A percentile compares a stretch with the other conserved stretches of the same genome.
phyloP scores from a whole-genome alignment of 2,113 vertebrate genomes.

The Alces alces region DNA sequence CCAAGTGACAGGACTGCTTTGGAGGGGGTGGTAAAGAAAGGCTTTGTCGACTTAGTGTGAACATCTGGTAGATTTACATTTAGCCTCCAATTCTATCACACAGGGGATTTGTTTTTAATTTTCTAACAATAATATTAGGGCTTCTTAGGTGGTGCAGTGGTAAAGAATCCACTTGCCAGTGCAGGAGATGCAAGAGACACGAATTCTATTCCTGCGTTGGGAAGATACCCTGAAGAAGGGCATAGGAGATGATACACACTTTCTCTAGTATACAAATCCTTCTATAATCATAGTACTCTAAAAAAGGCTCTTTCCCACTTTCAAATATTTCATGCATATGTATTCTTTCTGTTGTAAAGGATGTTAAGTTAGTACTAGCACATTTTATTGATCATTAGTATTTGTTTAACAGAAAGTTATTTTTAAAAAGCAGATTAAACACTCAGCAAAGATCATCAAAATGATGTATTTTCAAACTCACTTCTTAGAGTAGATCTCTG shows the following conservation, averaged over 20 bases:
- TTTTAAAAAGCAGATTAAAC: not conserved
- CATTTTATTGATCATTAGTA: too few species aligned
- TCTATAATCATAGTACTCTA: not conserved
- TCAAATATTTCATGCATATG: not conserved
- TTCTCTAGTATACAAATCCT: not conserved
- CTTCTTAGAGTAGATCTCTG: not conserved
- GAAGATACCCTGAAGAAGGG: too few species aligned
- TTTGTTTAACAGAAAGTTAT: not conserved
- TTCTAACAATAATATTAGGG: not conserved
- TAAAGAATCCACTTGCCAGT: too few species aligned
- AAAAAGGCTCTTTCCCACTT: not conserved
- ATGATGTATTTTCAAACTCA: not conserved
- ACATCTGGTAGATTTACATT: not conserved
- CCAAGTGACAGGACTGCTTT: too few species aligned
- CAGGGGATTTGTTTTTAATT: not conserved
- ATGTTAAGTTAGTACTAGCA: too few species aligned
- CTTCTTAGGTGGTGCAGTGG: not conserved
- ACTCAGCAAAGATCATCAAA: not conserved
- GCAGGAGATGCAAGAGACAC: too few species aligned
- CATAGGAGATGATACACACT: not conserved
- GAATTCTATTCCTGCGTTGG: too few species aligned
- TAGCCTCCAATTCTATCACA: not conserved
- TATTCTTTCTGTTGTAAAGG: not conserved
- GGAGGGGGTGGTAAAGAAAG: too few species aligned
- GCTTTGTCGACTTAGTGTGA: not conserved